Base-by-base conservation (phyloP, 1,140 invertebrate genomes). In the Drosophila funebris region DNA sequence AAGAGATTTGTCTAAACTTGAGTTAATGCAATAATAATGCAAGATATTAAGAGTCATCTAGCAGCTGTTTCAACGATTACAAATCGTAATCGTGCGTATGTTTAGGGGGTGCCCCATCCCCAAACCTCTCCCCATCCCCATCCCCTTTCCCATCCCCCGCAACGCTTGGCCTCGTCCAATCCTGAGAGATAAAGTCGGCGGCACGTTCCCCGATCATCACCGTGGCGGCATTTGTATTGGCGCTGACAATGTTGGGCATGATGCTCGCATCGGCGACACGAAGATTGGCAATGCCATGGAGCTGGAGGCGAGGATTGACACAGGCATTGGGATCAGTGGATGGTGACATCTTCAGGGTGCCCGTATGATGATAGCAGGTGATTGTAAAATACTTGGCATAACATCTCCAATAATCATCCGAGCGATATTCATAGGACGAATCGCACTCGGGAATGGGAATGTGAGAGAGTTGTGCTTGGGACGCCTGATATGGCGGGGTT, bases 191-290 rank as follows among this genome's bases (percentile, higher is more conserved):
- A 84, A 97, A 93, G 90, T 97, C 96, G 0, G 96, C 94, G 0
- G 94, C 96, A 87, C 97, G 97, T 91, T 98, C 97, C 0, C 94
- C 97, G 44, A 98, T 95, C 97, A 98, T 98, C 41, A 94, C 94
- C 2, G 95, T 94, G 0, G 94, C 94, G 0, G 95, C 95, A 67
- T 95, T 96, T 0, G 95, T 94, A 80, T 97, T 96, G 0, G 94
- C 96, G 3, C 93, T 93, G 8, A 95, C 93, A n/a, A 96, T 93
- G 2, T 91, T 92, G 0, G 96, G 96, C 92, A 97, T 96, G 0
- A 97, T 92, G 39, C 96, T 96, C 33, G 94, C 94, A 90, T 97
- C 96, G 0, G 94, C 94, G 1, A 97, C 96, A 31, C 96, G 92
- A 24, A 97, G 91, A 18, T 93, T 93, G n/a, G 92, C 84, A 0